Conservation (phyloP, 2,113 vertebrate genomes). For the Phalacrocorax pelagicus region DNA sequence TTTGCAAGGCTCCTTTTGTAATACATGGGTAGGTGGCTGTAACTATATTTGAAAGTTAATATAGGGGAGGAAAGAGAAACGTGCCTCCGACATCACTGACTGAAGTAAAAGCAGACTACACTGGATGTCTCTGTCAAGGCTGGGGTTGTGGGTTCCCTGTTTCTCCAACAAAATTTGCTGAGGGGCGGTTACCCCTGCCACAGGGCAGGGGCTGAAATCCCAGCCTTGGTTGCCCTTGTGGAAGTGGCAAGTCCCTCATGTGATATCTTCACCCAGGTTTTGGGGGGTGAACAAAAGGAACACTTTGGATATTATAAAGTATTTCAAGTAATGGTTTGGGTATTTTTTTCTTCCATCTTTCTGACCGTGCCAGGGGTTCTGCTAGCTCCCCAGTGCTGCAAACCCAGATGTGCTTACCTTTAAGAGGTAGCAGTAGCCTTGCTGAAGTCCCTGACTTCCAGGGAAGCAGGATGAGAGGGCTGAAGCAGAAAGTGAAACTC, state of each 20-base stretch:
- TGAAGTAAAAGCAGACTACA: background rate
- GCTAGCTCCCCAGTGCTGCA: background rate
- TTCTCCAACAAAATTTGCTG: background rate
- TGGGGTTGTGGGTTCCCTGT: background rate
- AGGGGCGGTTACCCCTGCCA: background rate
- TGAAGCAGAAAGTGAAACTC: constrained; percentile 63
- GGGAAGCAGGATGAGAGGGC: constrained; percentile 27
- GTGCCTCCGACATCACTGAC: background rate
- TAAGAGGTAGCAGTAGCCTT: background rate
- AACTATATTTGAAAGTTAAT: background rate
- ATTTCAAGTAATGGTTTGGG: background rate
- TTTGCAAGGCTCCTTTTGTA: background rate
- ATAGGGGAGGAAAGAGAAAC: background rate
- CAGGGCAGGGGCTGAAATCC: background rate
- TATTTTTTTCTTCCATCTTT: background rate
- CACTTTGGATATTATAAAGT: background rate
- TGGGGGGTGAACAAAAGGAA: background rate
- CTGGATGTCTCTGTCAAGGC: background rate
- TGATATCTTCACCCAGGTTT: background rate
- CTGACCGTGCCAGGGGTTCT: background rate
- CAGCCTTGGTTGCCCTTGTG: background rate
- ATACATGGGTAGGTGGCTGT: background rate
- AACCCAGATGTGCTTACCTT: background rate
- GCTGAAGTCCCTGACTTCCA: background rate
- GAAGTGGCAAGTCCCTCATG: background rate